Base-by-base conservation (phyloP, 2,113 vertebrate species). In the Percina caprodes region DNA sequence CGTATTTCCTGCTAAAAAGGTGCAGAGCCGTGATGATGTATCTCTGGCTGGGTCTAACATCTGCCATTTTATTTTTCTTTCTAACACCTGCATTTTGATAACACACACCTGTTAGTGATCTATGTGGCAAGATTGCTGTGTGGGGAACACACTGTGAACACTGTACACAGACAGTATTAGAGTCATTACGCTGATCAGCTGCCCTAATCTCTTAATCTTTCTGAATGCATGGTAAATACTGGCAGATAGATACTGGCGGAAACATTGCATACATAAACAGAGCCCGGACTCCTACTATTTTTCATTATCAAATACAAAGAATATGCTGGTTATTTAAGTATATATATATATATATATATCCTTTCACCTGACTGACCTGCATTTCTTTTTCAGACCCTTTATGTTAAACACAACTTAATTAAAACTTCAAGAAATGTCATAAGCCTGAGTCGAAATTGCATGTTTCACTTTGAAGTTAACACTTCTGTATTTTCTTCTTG, bases 131-230 rank as follows among this genome's bases (percentile, higher is more conserved):
- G 51, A 77, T 52, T 58, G 13, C 7, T 58, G 66, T 1, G 1
- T 14, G 21, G 49, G 1, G 35, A 24, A 2, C 10, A 30, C 62
- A 65, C 42, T 18, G 16, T 24, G 46, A 51, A 19, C 18, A 51
- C 18, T 46, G 55, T n/a, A 24, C 70, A 59, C 52, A 35, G 0
- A 33, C 39, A 12, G 23, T 1, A 39, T 72, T 49, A 69, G 46
- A 23, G 49, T 59, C 63, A 58, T 72, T 80, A 66, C 48, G 49
- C n/a, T 6, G 52, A 77, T 61, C 79, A 49, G 78, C 54, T 16
- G 69, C 71, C 8, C 15, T 80, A 69, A 82, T 82, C 70, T 77
- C 74, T 10, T 84, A 82, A 84, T 84, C 86, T 87, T 11, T 52
- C 62, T 60, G 69, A 67, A 74, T 77, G 69, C 63, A 58, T n/a